Percentiles rank a stretch among this genome's conserved stretches.
Evolutionary conservation across 2,888 invertebrate species (phyloP).

Genomic region (Aporophyla nigra): DNA sequence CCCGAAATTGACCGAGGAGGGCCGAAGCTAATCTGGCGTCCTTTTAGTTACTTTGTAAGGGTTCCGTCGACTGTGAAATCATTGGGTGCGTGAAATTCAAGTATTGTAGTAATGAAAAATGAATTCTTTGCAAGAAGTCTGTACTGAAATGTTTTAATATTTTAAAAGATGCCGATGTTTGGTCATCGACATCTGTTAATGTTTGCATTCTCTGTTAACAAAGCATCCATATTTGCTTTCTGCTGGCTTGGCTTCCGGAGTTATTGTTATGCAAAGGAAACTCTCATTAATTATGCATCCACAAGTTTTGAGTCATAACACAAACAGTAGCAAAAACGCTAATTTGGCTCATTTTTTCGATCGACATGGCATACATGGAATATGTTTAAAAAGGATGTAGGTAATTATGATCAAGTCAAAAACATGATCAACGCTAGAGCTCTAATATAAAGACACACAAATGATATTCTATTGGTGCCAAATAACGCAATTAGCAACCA

Average conservation of each 20-base stretch:
- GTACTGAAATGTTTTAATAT: background rate
- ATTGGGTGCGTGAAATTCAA: constrained; percentile 44
- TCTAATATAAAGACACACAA: background rate
- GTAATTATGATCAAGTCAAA: background rate
- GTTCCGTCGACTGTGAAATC: constrained; percentile 60
- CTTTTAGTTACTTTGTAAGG: constrained; percentile 55
- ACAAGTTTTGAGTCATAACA: constrained; percentile 24
- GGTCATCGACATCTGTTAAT: background rate
- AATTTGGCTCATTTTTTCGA: background rate
- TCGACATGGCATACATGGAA: background rate
- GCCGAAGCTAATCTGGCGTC: constrained; percentile 60
- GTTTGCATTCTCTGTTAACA: constrained; percentile 7
- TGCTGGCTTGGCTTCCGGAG: constrained; percentile 3
- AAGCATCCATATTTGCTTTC: constrained; percentile 18
- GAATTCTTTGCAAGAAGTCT: background rate
- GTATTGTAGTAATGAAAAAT: constrained; percentile 8
- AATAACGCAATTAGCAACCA: background rate
- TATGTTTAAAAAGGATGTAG: background rate
- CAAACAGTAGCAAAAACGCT: constrained; percentile 22
- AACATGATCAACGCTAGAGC: background rate
- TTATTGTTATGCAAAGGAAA: constrained; percentile 34
- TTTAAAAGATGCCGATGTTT: background rate
- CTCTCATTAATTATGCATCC: constrained; percentile 13
- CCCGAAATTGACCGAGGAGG: constrained; percentile 60
- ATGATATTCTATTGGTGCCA: background rate